A percentile compares a stretch with the other conserved stretches of the same genome.
These are phyloP conservation scores for Cynopterus sphinx DNA, from an alignment of 2,797 vertebrate genomes.

Conservation along the genomic window DNA sequence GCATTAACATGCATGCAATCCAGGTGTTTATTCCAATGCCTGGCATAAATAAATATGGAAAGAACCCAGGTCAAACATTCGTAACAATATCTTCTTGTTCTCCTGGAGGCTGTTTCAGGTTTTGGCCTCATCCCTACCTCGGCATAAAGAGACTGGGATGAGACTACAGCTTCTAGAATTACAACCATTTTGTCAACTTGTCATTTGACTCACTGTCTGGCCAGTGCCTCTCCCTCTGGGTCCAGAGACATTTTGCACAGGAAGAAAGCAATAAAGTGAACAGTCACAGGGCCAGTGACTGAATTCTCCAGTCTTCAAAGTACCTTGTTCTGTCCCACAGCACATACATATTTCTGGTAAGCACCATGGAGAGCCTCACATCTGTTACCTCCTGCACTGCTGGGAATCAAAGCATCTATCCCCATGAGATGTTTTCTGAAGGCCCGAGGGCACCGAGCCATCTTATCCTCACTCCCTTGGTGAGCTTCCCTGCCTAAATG, in stretches of 20 bases:
- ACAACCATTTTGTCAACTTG: constrained; percentile 67
- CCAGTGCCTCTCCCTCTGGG: constrained; percentile 50
- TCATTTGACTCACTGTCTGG: constrained; percentile 62
- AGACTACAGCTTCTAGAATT: constrained; percentile 62
- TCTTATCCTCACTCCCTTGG: constrained; percentile 59
- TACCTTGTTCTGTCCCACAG: constrained; percentile 35
- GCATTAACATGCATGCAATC: background rate
- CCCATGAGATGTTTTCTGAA: constrained; percentile 52
- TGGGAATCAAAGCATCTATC: constrained; percentile 66
- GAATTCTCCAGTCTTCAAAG: constrained; percentile 65
- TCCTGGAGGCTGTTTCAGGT: constrained; percentile 33
- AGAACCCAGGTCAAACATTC: constrained; percentile 56
- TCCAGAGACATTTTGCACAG: constrained; percentile 62
- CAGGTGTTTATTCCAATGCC: background rate
- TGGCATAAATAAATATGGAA: constrained; percentile 2
- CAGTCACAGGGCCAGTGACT: background rate
- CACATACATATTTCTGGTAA: constrained; percentile 66
- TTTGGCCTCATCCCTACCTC: constrained; percentile 9
- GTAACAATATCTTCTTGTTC: constrained; percentile 59
- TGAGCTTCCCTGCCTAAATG: constrained; percentile 53
- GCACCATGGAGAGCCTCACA: constrained; percentile 51
- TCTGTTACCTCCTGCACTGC: constrained; percentile 42
- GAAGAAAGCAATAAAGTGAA: constrained; percentile 63
- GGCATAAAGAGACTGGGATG: background rate
- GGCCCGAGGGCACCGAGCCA: constrained; percentile 51